Conservation (phyloP, 2,888 invertebrate species). For the Pegoplata infirma region DNA sequence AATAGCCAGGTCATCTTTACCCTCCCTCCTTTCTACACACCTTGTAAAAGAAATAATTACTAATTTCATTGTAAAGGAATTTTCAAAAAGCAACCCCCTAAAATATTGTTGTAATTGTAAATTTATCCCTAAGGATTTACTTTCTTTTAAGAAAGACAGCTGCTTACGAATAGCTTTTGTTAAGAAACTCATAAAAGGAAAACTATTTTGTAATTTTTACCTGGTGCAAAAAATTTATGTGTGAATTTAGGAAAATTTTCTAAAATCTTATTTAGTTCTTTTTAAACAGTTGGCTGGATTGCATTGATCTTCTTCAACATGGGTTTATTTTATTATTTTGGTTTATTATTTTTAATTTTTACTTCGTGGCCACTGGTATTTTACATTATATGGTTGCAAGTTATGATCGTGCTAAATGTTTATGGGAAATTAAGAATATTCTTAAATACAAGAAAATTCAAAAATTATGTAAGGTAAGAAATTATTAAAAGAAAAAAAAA, state of each 20-base stretch:
- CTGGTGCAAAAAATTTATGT: not conserved
- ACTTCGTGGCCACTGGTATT: not conserved
- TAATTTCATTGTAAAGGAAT: not conserved
- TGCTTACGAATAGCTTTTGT: no score
- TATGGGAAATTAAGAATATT: not conserved
- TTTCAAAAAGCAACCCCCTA: no score
- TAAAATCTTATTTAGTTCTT: not conserved
- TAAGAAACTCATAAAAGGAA: no score
- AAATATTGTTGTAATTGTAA: no score
- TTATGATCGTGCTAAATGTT: not conserved
- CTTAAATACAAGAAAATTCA: conserved; percentile 10
- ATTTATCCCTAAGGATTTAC: no score
- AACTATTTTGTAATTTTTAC: no score
- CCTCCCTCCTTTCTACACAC: no score
- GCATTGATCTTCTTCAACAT: not conserved
- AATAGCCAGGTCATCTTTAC: no score
- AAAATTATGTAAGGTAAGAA: conserved; percentile 27
- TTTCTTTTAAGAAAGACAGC: no score
- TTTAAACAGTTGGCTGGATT: not conserved
- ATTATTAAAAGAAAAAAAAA: no score
- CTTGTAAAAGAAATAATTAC: no score
- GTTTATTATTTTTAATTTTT: not conserved
- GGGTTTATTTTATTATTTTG: not conserved
- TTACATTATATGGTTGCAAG: conserved; percentile 10
- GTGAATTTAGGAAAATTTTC: not conserved